phyloP scores from a whole-genome alignment of 2,113 vertebrate genomes.

The Odocoileus hemionus region DNA sequence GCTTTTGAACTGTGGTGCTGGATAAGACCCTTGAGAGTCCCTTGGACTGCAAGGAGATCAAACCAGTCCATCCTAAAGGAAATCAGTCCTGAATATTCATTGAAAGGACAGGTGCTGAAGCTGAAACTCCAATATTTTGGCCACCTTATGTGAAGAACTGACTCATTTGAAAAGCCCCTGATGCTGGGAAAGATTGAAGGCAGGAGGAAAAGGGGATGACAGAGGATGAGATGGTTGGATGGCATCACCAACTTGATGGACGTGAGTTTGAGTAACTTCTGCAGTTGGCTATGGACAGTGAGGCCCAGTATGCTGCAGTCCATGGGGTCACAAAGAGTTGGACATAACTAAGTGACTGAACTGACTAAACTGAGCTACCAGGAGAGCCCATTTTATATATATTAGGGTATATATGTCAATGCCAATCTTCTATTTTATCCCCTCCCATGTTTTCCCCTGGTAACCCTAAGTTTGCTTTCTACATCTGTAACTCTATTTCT shows the following conservation, averaged over 20 bases:
- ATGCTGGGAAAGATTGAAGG: not conserved
- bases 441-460: not conserved
- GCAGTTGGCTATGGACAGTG: not conserved
- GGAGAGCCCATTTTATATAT: not conserved
- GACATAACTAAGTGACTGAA: not conserved
- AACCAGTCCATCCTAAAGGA: not conserved
- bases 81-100: not conserved
- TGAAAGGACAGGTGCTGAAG: not conserved
- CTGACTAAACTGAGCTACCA: not conserved
- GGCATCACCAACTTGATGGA: not conserved
- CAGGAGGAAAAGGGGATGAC: not conserved
- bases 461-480: not conserved
- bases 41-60: not conserved
- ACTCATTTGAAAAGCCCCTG: not conserved
- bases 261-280: not conserved
- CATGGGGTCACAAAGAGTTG: not conserved
- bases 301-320: not conserved
- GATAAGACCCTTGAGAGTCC: not conserved
- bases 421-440: not conserved
- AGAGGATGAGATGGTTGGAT: not conserved
- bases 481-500: not conserved
- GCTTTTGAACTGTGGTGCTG: not conserved
- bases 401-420: not conserved
- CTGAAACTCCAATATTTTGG: not conserved
- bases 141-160: not conserved